Conservation (phyloP, 2,797 vertebrate genomes). For the Orientallactaga sibirica region DNA sequence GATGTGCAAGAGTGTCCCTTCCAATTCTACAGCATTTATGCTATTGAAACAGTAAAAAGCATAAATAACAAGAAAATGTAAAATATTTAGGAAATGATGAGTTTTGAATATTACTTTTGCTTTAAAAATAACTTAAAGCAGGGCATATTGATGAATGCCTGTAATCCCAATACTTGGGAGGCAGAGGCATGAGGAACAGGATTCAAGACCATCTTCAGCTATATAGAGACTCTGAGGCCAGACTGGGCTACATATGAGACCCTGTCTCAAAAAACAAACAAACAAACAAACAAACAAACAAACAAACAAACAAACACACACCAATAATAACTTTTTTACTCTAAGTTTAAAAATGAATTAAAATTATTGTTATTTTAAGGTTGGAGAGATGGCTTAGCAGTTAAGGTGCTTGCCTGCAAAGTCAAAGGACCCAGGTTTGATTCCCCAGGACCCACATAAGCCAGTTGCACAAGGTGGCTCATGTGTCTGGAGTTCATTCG, state of each 20-base stretch:
- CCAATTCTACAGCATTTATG: neutral
- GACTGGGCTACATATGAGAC: neutral
- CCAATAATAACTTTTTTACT: neutral
- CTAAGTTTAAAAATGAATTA: conserved; percentile 32
- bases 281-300: no score
- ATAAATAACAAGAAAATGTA: conserved; percentile 45
- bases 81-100: conserved; percentile 1
- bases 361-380: conserved; percentile 1
- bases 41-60: neutral
- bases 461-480: no score
- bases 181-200: neutral
- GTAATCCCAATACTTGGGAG: neutral
- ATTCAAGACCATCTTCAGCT: neutral
- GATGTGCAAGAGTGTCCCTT: neutral
- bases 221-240: neutral
- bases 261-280: neutral
- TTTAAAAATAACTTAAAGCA: conserved; percentile 25
- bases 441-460: no score
- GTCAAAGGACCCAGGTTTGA: no score
- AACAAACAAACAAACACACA: no score
- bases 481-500: no score
- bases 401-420: no score
- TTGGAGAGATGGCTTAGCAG: no score
- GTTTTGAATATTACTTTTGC: conserved; percentile 29
- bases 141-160: neutral